Percentiles rank a stretch among this genome's conserved stretches.
Conservation (phyloP, 2,797 vertebrate genomes). For the Poeciliopsis infans region DNA sequence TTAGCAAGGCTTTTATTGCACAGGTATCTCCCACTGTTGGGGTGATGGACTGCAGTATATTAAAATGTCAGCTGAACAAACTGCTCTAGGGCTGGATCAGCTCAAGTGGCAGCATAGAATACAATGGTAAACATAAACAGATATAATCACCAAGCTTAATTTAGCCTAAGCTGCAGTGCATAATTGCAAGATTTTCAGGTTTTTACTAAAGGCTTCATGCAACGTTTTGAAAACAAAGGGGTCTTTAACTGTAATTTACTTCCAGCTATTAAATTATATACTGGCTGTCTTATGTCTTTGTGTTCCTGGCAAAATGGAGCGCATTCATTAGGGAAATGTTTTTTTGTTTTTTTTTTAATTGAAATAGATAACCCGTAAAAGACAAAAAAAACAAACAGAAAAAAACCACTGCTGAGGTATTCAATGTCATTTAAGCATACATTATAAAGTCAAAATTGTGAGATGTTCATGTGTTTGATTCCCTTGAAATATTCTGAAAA, state of each 20-base stretch:
- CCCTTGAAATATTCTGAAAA: background rate
- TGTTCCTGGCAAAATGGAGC: conserved; percentile 19
- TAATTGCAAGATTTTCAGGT: conserved; percentile 59
- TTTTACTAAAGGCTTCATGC: conserved; percentile 46
- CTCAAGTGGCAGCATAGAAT: conserved; percentile 63
- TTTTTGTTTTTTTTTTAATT: background rate
- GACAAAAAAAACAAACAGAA: background rate
- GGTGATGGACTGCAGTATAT: conserved; percentile 56
- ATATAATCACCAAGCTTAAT: conserved; percentile 51
- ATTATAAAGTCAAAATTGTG: background rate
- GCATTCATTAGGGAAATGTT: background rate
- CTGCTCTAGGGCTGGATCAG: conserved; percentile 44
- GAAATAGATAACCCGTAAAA: background rate
- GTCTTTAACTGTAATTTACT: conserved; percentile 36
- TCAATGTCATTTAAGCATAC: conserved; percentile 9
- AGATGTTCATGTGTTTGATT: background rate
- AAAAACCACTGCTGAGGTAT: conserved; percentile 9
- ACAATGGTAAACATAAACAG: conserved; percentile 20
- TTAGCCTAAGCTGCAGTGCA: conserved; percentile 59
- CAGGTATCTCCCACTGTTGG: conserved; percentile 33
- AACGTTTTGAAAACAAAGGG: conserved; percentile 21
- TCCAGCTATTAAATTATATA: conserved; percentile 38
- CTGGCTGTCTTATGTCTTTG: conserved; percentile 36
- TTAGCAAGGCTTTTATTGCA: conserved; percentile 40
- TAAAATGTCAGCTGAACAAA: conserved; percentile 63